A percentile compares a stretch with the other conserved stretches of the same genome.
phyloP scores from a whole-genome alignment of 2,113 vertebrate species.

The Chamaetylas fuelleborni region DNA sequence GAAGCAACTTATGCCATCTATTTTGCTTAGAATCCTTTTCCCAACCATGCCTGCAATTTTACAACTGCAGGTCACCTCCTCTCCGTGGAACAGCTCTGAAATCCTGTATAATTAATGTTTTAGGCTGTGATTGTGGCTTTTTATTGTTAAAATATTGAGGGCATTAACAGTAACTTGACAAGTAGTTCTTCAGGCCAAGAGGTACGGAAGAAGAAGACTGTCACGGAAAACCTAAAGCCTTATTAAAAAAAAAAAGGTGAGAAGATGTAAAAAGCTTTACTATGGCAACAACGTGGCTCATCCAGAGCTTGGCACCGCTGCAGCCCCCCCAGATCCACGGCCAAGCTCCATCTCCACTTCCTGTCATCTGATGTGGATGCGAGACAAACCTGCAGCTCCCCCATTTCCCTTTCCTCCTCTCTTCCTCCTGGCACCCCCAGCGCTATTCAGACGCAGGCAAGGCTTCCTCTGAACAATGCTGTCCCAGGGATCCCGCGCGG shows the following conservation, averaged over 20 bases:
- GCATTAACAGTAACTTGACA: not conserved
- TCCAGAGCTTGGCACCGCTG: slow-evolving; percentile 28
- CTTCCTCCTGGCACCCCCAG: slow-evolving; percentile 81
- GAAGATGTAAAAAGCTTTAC: not conserved
- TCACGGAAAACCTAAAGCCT: not conserved
- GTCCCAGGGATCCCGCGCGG: slow-evolving; percentile 68
- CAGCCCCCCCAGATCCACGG: slow-evolving; percentile 31
- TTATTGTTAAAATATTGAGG: not conserved
- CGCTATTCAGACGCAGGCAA: slow-evolving; percentile 75
- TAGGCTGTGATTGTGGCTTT: not conserved
- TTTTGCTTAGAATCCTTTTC: not conserved
- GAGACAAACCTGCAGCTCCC: slow-evolving; percentile 76
- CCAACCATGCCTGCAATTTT: not conserved
- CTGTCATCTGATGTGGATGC: slow-evolving; percentile 76
- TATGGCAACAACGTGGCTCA: not conserved
- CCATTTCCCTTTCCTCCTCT: slow-evolving; percentile 77
- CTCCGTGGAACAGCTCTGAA: not conserved
- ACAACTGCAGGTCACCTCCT: not conserved
- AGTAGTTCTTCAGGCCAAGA: not conserved
- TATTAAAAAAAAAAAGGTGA: not conserved
- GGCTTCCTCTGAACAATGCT: slow-evolving; percentile 84
- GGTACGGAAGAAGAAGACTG: not conserved
- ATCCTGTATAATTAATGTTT: not conserved
- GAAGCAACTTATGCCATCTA: not conserved
- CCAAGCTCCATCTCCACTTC: slow-evolving; percentile 72